Evolutionary conservation across 2,797 vertebrate species (phyloP).

Genomic region (Anabas testudineus): DNA sequence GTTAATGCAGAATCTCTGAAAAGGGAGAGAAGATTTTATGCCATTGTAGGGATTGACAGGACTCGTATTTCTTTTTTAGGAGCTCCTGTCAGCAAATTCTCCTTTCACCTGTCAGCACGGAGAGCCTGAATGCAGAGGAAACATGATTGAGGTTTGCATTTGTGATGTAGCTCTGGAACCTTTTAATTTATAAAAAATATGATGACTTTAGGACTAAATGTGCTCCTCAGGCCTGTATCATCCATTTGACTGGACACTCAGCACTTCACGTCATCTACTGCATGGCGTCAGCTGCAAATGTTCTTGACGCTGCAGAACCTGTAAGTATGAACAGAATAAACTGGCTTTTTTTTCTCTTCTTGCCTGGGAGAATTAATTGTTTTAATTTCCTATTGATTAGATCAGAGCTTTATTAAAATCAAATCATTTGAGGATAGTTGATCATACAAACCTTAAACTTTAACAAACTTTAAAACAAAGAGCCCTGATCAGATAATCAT

Average conservation of each 20-base stretch:
- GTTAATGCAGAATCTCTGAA: background rate
- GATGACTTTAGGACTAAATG: background rate
- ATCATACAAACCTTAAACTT: too few relatives aligned
- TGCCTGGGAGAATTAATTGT: background rate
- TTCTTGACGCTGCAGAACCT: conserved; percentile 68
- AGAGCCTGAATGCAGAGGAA: conserved; percentile 85
- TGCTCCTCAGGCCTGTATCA: conserved; percentile 85
- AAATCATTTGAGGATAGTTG: too few relatives aligned
- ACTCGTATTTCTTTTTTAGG: conserved; percentile 39
- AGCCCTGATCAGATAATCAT: too few relatives aligned
- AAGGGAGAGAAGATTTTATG: background rate
- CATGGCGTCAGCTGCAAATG: conserved; percentile 83
- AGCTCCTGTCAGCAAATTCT: conserved; percentile 79
- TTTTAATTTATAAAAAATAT: background rate
- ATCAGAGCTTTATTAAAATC: too few relatives aligned
- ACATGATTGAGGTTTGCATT: conserved; percentile 89
- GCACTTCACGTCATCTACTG: conserved; percentile 85
- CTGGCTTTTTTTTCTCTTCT: background rate
- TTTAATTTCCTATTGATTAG: too few relatives aligned
- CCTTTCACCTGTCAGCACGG: conserved; percentile 89
- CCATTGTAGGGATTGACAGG: background rate
- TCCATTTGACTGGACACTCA: conserved; percentile 68
- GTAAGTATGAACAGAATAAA: conserved; percentile 64
- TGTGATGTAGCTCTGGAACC: background rate
- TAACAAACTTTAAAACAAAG: too few relatives aligned